These are phyloP conservation scores for Pyxicephalus adspersus DNA, from an alignment of 2,113 vertebrate species.

Conservation along the genomic window DNA sequence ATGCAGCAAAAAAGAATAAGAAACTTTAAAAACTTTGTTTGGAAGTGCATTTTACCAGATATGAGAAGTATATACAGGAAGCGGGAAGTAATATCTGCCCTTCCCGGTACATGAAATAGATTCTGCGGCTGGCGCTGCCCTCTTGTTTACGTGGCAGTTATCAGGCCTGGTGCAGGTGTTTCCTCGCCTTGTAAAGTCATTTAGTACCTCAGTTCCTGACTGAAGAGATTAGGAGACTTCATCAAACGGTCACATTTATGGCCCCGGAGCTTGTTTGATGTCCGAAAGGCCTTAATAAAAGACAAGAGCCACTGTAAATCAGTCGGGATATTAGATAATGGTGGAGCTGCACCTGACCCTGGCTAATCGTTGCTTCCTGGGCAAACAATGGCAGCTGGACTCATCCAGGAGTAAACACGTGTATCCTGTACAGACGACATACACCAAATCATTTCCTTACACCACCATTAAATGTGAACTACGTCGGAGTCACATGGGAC, in stretches of 20 bases:
- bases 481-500: background rate
- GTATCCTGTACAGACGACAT: too few species aligned
- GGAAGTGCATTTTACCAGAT: background rate
- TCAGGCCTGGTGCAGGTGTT: slow-evolving; percentile 75
- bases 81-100: background rate
- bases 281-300: slow-evolving; percentile 68
- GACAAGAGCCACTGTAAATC: slow-evolving; percentile 66
- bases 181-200: slow-evolving; percentile 72
- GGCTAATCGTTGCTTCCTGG: background rate
- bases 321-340: slow-evolving; percentile 69
- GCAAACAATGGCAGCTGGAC: background rate
- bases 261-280: slow-evolving; percentile 72
- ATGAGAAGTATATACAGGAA: background rate
- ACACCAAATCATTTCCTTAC: too few species aligned
- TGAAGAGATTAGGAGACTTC: slow-evolving; percentile 69
- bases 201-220: slow-evolving; percentile 71
- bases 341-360: slow-evolving; percentile 2
- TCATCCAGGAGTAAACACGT: background rate
- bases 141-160: slow-evolving; percentile 58
- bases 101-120: background rate
- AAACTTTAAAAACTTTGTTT: background rate
- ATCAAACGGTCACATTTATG: slow-evolving; percentile 68
- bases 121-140: background rate
- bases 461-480: too few species aligned
- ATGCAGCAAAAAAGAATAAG: background rate